Base-by-base conservation (phyloP, 2,888 invertebrate species). In the Sphaerophoria taeniata region DNA sequence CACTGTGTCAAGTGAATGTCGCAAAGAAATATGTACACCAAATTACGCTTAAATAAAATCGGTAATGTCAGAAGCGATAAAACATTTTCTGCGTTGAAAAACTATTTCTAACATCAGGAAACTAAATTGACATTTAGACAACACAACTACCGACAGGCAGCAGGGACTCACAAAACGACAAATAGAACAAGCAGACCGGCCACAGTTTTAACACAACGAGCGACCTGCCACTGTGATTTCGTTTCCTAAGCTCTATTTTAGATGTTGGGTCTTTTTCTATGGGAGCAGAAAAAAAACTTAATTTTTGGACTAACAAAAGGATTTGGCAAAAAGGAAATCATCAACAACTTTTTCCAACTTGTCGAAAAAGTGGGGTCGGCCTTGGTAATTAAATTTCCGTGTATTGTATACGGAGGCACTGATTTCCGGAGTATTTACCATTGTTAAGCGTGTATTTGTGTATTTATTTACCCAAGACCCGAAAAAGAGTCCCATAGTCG, bases 331-430 rank as follows among this genome's bases (percentile, higher is more conserved):
- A 56, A 60, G 11, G 24, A 45, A 43, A 14, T 56, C n/a, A 31
- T 12, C n/a, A 51, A 34, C 16, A 49, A 55, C 43, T 6, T n/a
- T 24, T 24, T 24, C 39, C 4, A 9, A 24, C 24, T 24, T 24
- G 24, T 24, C 24, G 43, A 11, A 43, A 12, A 43, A 12, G 9
- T 9, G 43, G 43, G 43, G 3, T 43, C 43, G 43, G 43, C 33
- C 33, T 9, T 60, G 55, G 47, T 79, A 73, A 79, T 73, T 61
- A 61, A 67, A 79, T 73, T 73, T 79, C 53, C 45, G 53, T 36
- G 14, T 47, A 51, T 43, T 36, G 24, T 9, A 12, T 14, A 11
- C 12, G 34, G n/a, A 60, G 24, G 43, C 55, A 53, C 53, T 53
- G 53, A 67, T 70, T 53, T 24, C 70, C 53, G 61, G 61, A 61